These are phyloP conservation scores for Ceratina australensis DNA, from an alignment of 1,140 invertebrate species.

Conservation along the genomic window DNA sequence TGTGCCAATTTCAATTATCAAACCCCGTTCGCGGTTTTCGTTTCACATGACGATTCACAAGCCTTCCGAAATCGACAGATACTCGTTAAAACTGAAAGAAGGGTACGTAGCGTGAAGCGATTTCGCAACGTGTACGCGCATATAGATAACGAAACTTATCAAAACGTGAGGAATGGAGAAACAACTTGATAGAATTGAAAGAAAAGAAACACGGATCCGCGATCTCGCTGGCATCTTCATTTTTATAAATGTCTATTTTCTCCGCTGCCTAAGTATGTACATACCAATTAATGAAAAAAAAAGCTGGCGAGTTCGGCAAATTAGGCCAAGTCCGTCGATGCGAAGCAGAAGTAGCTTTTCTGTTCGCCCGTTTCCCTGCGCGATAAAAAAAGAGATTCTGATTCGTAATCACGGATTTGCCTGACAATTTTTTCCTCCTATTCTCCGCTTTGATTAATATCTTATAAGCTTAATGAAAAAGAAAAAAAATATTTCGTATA, in stretches of 20 bases:
- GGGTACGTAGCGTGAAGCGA: background rate
- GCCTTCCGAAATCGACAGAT: background rate
- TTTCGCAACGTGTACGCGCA: background rate
- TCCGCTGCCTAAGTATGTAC: constrained; percentile 66
- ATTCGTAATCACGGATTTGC: constrained; percentile 43
- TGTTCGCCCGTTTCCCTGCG: background rate
- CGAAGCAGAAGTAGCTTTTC: constrained; percentile 7
- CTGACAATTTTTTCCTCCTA: constrained; percentile 71
- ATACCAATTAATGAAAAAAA: constrained; percentile 57
- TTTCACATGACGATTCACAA: background rate
- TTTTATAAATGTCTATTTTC: constrained; percentile 70
- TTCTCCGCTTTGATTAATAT: constrained; percentile 76
- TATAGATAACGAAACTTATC: background rate
- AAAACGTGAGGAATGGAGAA: background rate
- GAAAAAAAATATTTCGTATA: constrained; percentile 74
- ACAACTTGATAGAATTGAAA: background rate
- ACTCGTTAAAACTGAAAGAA: background rate
- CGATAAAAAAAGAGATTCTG: background rate
- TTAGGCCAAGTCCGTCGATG: constrained; percentile 53
- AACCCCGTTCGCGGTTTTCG: background rate
- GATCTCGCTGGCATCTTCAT: constrained; percentile 68
- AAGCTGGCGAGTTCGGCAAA: constrained; percentile 49
- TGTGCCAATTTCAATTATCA: constrained; percentile 4
- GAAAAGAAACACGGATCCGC: constrained; percentile 56
- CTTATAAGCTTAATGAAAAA: constrained; percentile 75